phyloP scores from a whole-genome alignment of 2,113 vertebrate species.

The Dolichallabes microphthalmus region DNA sequence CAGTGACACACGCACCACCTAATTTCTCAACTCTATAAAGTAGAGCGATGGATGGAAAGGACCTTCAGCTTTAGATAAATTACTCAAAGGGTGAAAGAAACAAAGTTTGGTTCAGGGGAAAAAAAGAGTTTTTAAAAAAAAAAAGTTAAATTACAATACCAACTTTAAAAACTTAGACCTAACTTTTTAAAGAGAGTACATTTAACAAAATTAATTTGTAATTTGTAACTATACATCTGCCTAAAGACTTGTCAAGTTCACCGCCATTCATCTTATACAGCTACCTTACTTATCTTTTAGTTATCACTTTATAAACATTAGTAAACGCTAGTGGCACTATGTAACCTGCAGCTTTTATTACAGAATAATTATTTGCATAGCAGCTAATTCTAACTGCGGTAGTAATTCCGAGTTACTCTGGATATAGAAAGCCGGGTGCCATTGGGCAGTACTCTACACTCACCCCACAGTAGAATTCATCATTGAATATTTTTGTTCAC shows the following conservation, averaged over 20 bases:
- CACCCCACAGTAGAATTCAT: not conserved
- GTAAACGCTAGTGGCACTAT: not conserved
- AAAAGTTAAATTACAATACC: no score
- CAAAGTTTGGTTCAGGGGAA: not conserved
- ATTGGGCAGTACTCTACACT: no score
- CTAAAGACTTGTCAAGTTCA: not conserved
- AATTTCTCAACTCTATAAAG: slow-evolving; percentile 10
- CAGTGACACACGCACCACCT: slow-evolving; percentile 11
- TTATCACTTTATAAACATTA: not conserved
- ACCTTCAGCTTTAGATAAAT: not conserved
- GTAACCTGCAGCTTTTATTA: not conserved
- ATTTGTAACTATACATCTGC: no score
- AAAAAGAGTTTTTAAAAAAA: no score
- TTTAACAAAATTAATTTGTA: not conserved
- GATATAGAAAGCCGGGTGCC: not conserved
- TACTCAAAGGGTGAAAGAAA: not conserved
- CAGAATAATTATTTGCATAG: not conserved
- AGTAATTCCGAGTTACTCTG: not conserved
- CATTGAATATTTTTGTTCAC: not conserved
- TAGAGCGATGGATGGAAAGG: not conserved
- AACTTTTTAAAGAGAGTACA: not conserved
- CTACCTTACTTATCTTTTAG: not conserved
- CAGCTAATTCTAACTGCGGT: not conserved
- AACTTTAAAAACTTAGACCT: not conserved
- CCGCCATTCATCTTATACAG: not conserved